Conservation (phyloP, 2,888 invertebrate genomes). For the Halocaridina rubra region DNA sequence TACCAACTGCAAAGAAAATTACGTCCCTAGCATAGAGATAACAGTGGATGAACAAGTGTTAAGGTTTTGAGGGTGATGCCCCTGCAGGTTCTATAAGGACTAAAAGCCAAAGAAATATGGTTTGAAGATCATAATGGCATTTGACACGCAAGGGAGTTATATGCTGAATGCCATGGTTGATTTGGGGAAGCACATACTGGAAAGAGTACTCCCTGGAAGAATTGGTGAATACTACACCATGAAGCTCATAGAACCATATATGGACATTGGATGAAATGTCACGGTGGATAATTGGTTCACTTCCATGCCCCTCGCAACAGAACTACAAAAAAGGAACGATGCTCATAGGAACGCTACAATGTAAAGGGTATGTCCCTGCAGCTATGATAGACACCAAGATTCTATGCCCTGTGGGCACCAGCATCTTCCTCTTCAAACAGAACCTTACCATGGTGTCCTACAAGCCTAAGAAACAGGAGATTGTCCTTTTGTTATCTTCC, state of each 20-base stretch:
- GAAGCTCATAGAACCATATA: slow-evolving; percentile 10
- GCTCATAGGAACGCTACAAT: slow-evolving; percentile 1
- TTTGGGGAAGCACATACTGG: slow-evolving; percentile 10
- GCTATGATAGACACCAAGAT: slow-evolving; percentile 6
- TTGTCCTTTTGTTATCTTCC: background rate
- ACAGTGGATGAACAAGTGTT: slow-evolving; percentile 21
- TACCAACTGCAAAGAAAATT: background rate
- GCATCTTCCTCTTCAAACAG: slow-evolving; percentile 9
- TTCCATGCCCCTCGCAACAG: background rate
- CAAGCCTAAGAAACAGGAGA: slow-evolving; percentile 2
- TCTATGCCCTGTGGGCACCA: background rate
- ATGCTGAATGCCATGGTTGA: slow-evolving; percentile 21
- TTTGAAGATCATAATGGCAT: slow-evolving; percentile 16
- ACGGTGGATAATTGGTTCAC: slow-evolving; percentile 25
- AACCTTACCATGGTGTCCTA: slow-evolving; percentile 7
- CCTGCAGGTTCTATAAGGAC: background rate
- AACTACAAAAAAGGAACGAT: slow-evolving; percentile 7
- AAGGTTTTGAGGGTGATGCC: slow-evolving; percentile 6
- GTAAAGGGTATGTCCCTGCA: slow-evolving; percentile 16
- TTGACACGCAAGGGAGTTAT: background rate
- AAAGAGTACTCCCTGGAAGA: background rate
- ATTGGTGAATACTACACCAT: slow-evolving; percentile 9
- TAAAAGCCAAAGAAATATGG: slow-evolving; percentile 14
- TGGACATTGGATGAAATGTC: slow-evolving; percentile 9
- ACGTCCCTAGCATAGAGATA: background rate